Conservation (phyloP, 2,113 vertebrate genomes). For the Melierax canorus region DNA sequence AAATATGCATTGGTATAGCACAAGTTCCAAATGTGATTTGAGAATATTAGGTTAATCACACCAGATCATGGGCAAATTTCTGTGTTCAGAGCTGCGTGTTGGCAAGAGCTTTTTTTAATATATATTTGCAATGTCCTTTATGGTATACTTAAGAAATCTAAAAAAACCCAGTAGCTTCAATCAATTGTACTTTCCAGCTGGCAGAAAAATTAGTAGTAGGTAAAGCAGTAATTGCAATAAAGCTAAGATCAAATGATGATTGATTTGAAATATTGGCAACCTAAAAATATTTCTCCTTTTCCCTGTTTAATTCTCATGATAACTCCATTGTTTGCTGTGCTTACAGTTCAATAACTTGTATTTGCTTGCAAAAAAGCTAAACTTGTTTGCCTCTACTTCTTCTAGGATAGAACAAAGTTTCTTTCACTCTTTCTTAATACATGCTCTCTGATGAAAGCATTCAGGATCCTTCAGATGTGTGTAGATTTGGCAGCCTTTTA, state of each 20-base stretch:
- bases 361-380: background rate
- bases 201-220: background rate
- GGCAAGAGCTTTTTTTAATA: background rate
- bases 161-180: background rate
- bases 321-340: background rate
- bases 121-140: background rate
- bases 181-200: background rate
- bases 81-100: background rate
- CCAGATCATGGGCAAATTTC: background rate
- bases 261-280: background rate
- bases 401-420: background rate
- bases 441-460: background rate
- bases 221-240: background rate
- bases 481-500: background rate
- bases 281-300: background rate
- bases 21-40: background rate
- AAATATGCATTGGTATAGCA: background rate
- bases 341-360: background rate
- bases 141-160: background rate
- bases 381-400: background rate
- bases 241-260: background rate
- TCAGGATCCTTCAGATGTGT: background rate
- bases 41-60: background rate
- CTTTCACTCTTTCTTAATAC: background rate
- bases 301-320: background rate